phyloP scores from a whole-genome alignment of 2,797 vertebrate genomes.

The Odontamblyopus rebecca region DNA sequence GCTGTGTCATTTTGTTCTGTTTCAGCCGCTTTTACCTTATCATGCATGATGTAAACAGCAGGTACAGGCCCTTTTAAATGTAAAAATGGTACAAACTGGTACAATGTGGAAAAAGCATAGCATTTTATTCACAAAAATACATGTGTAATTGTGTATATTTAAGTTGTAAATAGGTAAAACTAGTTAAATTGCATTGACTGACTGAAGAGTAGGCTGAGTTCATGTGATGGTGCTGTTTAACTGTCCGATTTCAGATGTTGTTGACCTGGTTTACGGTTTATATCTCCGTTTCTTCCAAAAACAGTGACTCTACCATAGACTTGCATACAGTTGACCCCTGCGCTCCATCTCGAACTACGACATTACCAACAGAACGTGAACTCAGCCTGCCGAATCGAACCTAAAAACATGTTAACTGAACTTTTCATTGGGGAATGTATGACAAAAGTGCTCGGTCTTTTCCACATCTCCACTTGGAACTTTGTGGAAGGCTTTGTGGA shows the following conservation, averaged over 20 bases:
- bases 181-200: conserved; percentile 46
- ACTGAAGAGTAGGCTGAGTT: background rate
- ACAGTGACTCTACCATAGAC: background rate
- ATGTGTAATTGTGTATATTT: background rate
- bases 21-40: no score
- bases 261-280: no score
- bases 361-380: background rate
- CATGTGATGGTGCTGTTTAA: background rate
- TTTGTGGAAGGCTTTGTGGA: background rate
- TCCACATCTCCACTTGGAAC: background rate
- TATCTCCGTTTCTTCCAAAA: no score
- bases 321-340: no score
- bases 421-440: conserved; percentile 34
- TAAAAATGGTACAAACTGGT: background rate
- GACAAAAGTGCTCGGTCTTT: conserved; percentile 26
- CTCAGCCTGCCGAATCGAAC: background rate
- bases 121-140: background rate
- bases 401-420: background rate
- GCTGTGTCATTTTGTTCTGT: no score
- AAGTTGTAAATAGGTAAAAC: conserved; percentile 53
- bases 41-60: no score
- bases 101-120: background rate
- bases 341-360: no score
- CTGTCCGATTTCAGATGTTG: no score
- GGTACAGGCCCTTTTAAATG: background rate